phyloP scores from a whole-genome alignment of 2,888 invertebrate genomes.

The Papilio protenor region DNA sequence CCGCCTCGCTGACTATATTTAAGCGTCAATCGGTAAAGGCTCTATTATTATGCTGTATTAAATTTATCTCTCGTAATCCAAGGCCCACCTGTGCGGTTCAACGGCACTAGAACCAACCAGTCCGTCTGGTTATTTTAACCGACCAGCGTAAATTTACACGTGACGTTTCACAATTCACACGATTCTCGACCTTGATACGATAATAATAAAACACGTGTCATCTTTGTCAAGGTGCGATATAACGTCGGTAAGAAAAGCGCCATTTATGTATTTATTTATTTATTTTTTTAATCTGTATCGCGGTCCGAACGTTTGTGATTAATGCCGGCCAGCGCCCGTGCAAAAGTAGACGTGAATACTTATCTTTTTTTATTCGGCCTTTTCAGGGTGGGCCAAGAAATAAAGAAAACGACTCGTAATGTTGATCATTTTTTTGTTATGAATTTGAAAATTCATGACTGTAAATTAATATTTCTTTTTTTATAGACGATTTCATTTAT shows the following conservation, averaged over 20 bases:
- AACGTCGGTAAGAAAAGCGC: constrained; percentile 69
- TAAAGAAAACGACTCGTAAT: constrained; percentile 43
- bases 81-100: constrained; percentile 81
- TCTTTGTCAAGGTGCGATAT: constrained; percentile 57
- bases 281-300: constrained; percentile 73
- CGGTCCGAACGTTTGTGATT: constrained; percentile 69
- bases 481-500: background rate
- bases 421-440: constrained; percentile 18
- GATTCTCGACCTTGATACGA: constrained; percentile 66
- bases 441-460: background rate
- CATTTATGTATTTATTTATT: constrained; percentile 70
- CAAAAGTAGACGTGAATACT: constrained; percentile 53
- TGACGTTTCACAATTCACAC: constrained; percentile 63
- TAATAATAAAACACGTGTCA: constrained; percentile 56
- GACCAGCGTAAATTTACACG: constrained; percentile 71
- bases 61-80: constrained; percentile 80
- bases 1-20: constrained; percentile 47
- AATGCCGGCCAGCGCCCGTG: constrained; percentile 65
- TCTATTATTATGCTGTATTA: constrained; percentile 78
- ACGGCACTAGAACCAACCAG: constrained; percentile 77
- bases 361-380: constrained; percentile 53
- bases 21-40: constrained; percentile 61
- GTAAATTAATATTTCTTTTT: constrained; percentile 5
- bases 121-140: constrained; percentile 73
- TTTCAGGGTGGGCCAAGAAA: constrained; percentile 63